Conservation (phyloP, 2,113 vertebrate species). For the Pedetes capensis region DNA sequence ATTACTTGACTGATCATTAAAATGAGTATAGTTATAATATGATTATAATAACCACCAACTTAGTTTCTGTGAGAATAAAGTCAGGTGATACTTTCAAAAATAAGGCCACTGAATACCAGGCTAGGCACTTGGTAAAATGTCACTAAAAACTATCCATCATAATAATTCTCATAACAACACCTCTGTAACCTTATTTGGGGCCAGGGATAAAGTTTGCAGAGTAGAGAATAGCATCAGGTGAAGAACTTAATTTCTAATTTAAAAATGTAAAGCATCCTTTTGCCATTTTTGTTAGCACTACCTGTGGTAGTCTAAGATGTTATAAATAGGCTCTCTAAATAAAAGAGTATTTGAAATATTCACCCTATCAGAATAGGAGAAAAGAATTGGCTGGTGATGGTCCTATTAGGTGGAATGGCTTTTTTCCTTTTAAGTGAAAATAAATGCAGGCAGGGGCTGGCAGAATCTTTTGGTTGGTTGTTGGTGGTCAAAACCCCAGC, state of each 20-base stretch:
- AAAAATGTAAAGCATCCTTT: background rate
- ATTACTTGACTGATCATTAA: background rate
- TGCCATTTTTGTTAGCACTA: background rate
- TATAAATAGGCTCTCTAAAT: background rate
- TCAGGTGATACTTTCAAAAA: background rate
- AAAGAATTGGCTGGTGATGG: background rate
- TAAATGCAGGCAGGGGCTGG: background rate
- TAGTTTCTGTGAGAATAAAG: slow-evolving; percentile 36
- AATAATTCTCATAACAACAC: background rate
- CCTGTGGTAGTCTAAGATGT: background rate
- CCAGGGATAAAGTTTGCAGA: background rate
- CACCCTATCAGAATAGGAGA: background rate
- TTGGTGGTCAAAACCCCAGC: slow-evolving; percentile 37
- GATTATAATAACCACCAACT: background rate
- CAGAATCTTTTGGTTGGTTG: background rate
- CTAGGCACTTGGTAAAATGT: background rate
- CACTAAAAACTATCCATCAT: background rate
- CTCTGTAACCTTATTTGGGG: background rate
- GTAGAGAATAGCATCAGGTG: background rate
- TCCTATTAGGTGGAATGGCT: background rate
- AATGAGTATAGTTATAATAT: background rate
- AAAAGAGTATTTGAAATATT: background rate
- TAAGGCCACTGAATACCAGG: background rate
- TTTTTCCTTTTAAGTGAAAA: slow-evolving; percentile 7
- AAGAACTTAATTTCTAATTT: slow-evolving; percentile 25